phyloP scores from a whole-genome alignment of 2,888 invertebrate species.

The Brenthis hecate region DNA sequence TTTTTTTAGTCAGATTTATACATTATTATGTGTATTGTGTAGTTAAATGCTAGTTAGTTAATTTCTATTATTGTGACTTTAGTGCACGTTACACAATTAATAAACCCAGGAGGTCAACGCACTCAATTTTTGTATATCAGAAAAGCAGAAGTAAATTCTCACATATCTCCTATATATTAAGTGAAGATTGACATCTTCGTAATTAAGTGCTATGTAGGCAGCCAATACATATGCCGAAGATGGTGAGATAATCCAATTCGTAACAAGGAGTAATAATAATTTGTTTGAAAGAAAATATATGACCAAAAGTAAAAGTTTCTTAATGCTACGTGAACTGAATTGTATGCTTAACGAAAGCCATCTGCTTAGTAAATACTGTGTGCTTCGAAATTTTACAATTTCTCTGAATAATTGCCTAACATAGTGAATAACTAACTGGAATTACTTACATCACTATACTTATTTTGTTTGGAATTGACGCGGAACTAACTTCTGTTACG shows the following conservation, averaged over 20 bases:
- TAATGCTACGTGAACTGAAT: constrained; percentile 59
- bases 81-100: too few species aligned
- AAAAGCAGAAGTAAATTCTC: neutral
- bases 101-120: too few species aligned
- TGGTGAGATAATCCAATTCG: constrained; percentile 33
- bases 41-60: too few species aligned
- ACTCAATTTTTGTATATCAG: too few species aligned
- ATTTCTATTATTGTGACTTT: too few species aligned
- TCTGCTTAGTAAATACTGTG: constrained; percentile 64
- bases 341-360: constrained; percentile 61
- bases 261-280: constrained; percentile 36
- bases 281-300: constrained; percentile 36
- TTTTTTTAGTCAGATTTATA: too few species aligned
- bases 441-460: constrained; percentile 27
- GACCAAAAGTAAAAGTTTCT: constrained; percentile 58
- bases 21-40: too few species aligned
- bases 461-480: constrained; percentile 16
- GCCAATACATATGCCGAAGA: constrained; percentile 19
- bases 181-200: neutral
- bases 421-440: constrained; percentile 58
- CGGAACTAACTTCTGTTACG: constrained; percentile 19
- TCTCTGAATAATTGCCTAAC: constrained; percentile 62
- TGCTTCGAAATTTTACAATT: constrained; percentile 72
- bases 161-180: neutral
- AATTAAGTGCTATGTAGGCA: neutral